Percentiles rank a stretch among this genome's conserved stretches.
Conservation (phyloP, 92 coral and sea anemone genomes). For the Blastomussa wellsi region DNA sequence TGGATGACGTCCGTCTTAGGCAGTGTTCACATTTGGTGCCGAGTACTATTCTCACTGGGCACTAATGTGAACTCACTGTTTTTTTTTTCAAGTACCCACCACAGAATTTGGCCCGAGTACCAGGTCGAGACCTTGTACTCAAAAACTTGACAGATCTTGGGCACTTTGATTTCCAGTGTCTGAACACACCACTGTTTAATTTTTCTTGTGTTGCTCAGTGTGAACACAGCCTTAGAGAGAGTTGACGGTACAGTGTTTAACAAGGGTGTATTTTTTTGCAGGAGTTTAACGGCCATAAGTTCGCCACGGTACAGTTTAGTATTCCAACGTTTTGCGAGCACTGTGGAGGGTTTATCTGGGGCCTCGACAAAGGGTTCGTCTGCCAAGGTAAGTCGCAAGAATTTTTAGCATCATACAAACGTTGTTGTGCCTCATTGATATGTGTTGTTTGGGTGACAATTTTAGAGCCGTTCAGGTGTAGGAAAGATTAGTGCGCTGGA, state of each 20-base stretch:
- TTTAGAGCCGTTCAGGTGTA: neutral
- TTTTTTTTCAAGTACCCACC: too few relatives aligned
- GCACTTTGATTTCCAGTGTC: too few relatives aligned
- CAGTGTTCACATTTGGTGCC: too few relatives aligned
- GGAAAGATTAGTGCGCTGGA: neutral
- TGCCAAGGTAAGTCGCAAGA: conserved; percentile 78
- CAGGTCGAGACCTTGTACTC: too few relatives aligned
- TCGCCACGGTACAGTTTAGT: conserved; percentile 85
- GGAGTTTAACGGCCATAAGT: conserved; percentile 84
- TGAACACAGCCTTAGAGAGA: too few relatives aligned
- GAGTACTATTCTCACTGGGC: too few relatives aligned
- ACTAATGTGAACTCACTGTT: too few relatives aligned
- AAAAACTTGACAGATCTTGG: too few relatives aligned
- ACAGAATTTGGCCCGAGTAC: too few relatives aligned
- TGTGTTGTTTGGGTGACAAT: neutral
- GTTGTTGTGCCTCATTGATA: neutral
- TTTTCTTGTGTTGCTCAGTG: too few relatives aligned
- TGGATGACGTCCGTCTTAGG: too few relatives aligned
- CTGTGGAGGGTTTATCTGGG: conserved; percentile 90
- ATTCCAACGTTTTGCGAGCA: conserved; percentile 97
- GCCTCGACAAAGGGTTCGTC: conserved; percentile 93
- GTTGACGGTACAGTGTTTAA: neutral
- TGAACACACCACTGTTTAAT: too few relatives aligned
- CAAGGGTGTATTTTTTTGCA: conserved; percentile 18
- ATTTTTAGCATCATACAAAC: neutral